Base-by-base conservation (phyloP, 2,113 vertebrate species). In the Orthonyx spaldingii region DNA sequence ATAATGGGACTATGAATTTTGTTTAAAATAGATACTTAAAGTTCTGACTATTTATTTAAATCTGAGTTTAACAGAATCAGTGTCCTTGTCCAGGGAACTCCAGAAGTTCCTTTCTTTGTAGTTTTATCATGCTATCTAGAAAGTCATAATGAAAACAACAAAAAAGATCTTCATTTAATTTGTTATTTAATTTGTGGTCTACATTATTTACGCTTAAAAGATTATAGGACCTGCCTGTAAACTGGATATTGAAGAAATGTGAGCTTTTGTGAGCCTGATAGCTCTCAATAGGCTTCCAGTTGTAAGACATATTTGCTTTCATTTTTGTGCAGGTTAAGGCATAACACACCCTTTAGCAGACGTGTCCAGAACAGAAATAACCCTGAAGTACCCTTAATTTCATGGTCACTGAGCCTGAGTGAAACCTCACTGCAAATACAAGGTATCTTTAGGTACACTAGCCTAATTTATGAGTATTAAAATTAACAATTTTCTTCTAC, bases 391-490 rank as follows among this genome's bases (percentile, higher is more conserved):
- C 35, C 24, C 50, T 24, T 18, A 41, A 42, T 65, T 41, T 75
- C 35, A 47, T 57, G 42, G 30, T 32, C 20, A 57, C 30, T 35
- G 52, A 76, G 21, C 23, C 14, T 98, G 98, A 98, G 96, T 97
- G 98, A 98, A 98, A 98, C 93, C 97, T 96, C 95, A 94, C 96
- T 96, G 97, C 95, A 98, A 98, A 97, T 96, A 52, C 96, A 98
- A 98, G 97, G 95, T 96, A 97, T 96, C 97, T 97, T 98, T 98
- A 98, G 96, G 95, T 98, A 96, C 96, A 96, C 5, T 97, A 96
- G 96, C 90, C 98, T 98, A 98, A 98, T 98, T 98, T 97, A 74
- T 60, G 39, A 65, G 87, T 97, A 98, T 98, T 98, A 98, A 98
- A 98, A 98, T 98, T 96, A 98, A 98, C 98, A 60, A 97, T 98